Evolutionary conservation across 2,888 invertebrate species (phyloP), one percentile per base, ranked within the genome.

Genomic region (Melikaiella ostensackeni): DNA sequence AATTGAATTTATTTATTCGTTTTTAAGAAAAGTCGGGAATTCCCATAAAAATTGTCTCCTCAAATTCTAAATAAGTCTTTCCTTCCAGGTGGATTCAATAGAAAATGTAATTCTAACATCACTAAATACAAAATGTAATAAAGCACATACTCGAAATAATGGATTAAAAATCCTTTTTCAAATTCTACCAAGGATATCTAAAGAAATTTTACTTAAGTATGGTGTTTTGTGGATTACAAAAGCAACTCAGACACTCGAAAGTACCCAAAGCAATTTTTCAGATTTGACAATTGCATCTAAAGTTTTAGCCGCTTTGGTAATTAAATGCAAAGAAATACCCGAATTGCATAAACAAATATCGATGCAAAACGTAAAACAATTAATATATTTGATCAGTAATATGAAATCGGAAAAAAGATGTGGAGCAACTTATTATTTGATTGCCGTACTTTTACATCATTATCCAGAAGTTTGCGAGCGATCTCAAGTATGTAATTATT

Each of bases 281-380:
- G 86, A 90, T 16, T 35, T 89, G 8, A 82, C 82, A 7, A 27
- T 85, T 19, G 84, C 88, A 7, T 89, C 88, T 61, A 84, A 85
- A 81, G 80, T 88, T 55, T 77, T 88, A 16, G 85, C 86, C 27
- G 75, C 38, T 27, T 75, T 91, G 62, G 75, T 90, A 19, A 78
- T 80, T 27, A 66, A 59, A 7, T 86, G 86, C 19, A 90, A 89
- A 76, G 83, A 86, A 19, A 81, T 90, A 33, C 81, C 88, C 0
- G 91, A 91, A 63, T 63, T 91, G 35, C 89, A 89, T 4, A 91
- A 91, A 79, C 87, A 86, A 59, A 77, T 91, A 50, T 89, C 90
- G 0, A 86, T 86, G 84, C 89, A 90, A 77, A 84, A 82, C 70
- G 83, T 90, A 0, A 91, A 91, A 74, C 89, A 88, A 19, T 74